phyloP scores from a whole-genome alignment of 2,113 vertebrate genomes.

The Gavialis gangeticus region DNA sequence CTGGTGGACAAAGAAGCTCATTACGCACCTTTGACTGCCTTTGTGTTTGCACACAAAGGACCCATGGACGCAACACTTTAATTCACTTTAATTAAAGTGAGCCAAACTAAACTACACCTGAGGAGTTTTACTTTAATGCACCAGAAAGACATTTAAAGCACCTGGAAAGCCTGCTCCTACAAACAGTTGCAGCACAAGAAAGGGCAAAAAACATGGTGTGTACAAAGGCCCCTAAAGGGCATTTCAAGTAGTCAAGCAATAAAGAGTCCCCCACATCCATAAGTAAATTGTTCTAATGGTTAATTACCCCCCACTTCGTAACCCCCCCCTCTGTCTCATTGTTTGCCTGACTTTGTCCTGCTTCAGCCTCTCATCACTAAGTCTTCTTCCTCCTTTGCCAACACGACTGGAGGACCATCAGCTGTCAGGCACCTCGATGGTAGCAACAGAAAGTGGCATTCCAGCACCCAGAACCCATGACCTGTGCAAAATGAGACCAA shows the following conservation, averaged over 20 bases:
- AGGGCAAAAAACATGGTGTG: too few species aligned
- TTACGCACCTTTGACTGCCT: too few species aligned
- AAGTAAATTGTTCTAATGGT: not conserved
- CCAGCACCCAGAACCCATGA: not conserved
- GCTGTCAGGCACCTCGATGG: not conserved
- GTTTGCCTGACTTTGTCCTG: not conserved
- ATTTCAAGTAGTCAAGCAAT: not conserved
- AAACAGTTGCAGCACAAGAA: too few species aligned
- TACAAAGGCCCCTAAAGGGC: too few species aligned
- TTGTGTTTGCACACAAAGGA: too few species aligned
- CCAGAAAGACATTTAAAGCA: too few species aligned
- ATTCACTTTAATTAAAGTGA: too few species aligned
- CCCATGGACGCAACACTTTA: too few species aligned
- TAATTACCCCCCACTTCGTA: accelerated
- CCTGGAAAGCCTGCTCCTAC: too few species aligned
- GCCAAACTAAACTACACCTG: too few species aligned
- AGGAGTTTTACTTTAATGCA: too few species aligned
- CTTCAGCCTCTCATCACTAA: accelerated
- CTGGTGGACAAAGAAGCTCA: too few species aligned
- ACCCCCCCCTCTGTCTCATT: not conserved
- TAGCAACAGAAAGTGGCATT: accelerated
- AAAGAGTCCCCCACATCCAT: not conserved
- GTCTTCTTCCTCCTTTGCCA: not conserved
- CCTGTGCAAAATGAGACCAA: not conserved
- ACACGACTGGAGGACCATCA: not conserved